Base-by-base conservation (phyloP, 1,140 invertebrate genomes). In the Drosophila bocki region DNA sequence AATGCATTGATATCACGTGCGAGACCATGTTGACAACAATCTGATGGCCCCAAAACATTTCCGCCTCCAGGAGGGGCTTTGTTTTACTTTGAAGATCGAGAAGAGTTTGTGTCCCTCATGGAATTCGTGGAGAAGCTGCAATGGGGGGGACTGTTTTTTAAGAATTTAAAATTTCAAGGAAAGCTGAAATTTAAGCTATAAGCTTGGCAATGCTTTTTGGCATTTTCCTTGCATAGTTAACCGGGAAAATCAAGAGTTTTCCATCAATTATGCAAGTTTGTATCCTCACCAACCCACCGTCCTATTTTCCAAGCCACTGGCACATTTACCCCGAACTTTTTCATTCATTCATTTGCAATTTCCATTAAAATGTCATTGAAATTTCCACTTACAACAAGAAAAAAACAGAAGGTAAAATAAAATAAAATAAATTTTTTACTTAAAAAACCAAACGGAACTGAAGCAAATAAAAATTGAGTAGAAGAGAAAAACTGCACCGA, bases 331-430 rank as follows among this genome's bases (percentile, higher is more conserved):
- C 11, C 41, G 33, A 19, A 56, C 53, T 56, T 29, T 44, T 22
- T 19, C 45, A 32, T 39, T 59, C 74, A 78, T 78, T 68, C 56
- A 77, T 67, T 77, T 78, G 75, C 62, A 77, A 77, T 80, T 80
- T 78, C 85, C 81, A 88, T 88, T 88, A 88, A 88, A 88, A 88
- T 88, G 81, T 90, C 85, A 88, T 84, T 82, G 85, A 88, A 74
- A 82, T 90, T 88, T 90, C 85, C 85, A 90, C 85, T 90, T 88
- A 85, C 80, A 82, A 84, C 69, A 69, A 59, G 17, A n/a, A 39
- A 37, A 13, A n/a, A 50, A 8, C 11, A 3, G 9, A 42, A 9
- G 8, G 17, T 11, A 15, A 19, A 53, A 32, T 17, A 19, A 35
- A 51, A 33, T n/a, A 17, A 53, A 37, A 54, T 37, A 54, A 35